Percentiles rank a stretch among this genome's conserved stretches.
These are phyloP conservation scores for Drosophila setifemur DNA, from an alignment of 1,140 invertebrate genomes.

Conservation along the genomic window DNA sequence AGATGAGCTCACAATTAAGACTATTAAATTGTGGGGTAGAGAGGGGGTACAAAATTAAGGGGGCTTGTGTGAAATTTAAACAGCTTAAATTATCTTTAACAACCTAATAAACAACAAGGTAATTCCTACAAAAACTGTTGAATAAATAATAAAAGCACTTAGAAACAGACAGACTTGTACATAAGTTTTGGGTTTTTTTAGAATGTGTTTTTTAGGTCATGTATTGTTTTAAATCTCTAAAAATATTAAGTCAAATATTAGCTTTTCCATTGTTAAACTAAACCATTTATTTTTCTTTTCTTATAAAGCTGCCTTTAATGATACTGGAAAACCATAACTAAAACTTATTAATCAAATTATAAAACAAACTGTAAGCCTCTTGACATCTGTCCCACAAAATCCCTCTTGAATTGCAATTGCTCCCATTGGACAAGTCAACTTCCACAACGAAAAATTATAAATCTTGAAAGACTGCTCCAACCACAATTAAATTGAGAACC, in stretches of 20 bases:
- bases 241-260: too few species aligned
- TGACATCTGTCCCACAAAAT: not conserved
- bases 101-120: conserved; percentile 6
- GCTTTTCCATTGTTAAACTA: too few species aligned
- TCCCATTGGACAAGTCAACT: not conserved
- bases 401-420: conserved; percentile 2
- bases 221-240: too few species aligned
- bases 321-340: too few species aligned
- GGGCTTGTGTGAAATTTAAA: not conserved
- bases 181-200: too few species aligned
- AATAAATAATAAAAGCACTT: not conserved
- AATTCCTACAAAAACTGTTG: not conserved
- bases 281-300: too few species aligned
- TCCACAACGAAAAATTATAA: conserved; percentile 7
- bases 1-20: conserved; percentile 26
- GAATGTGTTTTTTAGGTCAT: too few species aligned
- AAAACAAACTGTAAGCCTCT: not conserved
- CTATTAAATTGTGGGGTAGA: conserved; percentile 7
- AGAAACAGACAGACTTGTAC: not conserved
- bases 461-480: not conserved
- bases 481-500: conserved; percentile 1
- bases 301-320: too few species aligned
- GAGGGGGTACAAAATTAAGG: not conserved
- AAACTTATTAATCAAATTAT: not conserved
- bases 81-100: not conserved